These are phyloP conservation scores for Nothocercus julius DNA, from an alignment of 2,113 vertebrate genomes.

Conservation along the genomic window DNA sequence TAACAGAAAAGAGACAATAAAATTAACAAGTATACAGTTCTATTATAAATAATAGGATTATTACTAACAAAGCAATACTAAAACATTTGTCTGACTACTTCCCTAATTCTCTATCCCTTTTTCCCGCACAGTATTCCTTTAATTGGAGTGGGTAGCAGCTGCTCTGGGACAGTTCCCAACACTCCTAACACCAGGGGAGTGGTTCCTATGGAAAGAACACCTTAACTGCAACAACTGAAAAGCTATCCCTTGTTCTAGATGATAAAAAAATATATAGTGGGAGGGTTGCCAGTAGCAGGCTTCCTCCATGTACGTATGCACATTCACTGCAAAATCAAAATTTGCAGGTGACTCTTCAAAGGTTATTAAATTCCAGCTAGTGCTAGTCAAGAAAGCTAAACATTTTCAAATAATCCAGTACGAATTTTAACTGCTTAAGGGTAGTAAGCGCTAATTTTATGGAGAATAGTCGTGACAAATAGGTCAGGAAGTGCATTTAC, in stretches of 20 bases:
- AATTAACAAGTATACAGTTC: background rate
- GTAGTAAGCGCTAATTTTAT: background rate
- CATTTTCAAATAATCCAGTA: background rate
- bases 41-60: background rate
- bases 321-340: background rate
- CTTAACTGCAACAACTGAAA: background rate
- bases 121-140: background rate
- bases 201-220: background rate
- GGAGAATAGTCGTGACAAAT: background rate
- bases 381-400: background rate
- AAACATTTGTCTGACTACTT: background rate
- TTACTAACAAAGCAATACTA: background rate
- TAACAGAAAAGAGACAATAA: background rate
- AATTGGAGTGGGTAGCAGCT: fast-evolving
- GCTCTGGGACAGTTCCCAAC: background rate
- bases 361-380: background rate
- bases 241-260: background rate
- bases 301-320: background rate
- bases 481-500: background rate
- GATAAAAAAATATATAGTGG: background rate
- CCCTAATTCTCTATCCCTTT: background rate
- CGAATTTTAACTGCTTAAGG: background rate
- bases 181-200: background rate
- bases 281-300: background rate
- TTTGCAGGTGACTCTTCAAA: background rate